A percentile compares a stretch with the other conserved stretches of the same genome.
phyloP scores from a whole-genome alignment of 2,888 invertebrate genomes.

The Bombyx huttoni region DNA sequence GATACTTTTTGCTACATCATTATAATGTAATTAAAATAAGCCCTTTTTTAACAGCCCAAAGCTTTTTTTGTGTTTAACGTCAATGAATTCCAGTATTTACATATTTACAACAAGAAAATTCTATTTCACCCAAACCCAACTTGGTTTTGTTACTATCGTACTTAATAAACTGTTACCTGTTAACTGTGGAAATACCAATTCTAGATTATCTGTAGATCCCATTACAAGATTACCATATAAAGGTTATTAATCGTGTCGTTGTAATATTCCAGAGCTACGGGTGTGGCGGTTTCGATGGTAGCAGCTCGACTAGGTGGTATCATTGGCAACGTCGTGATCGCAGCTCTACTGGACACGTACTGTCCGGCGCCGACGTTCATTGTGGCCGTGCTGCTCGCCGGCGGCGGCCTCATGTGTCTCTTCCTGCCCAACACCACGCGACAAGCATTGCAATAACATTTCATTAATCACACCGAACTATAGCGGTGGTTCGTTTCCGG shows the following conservation, averaged over 20 bases:
- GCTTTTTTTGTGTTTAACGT: too few relatives aligned
- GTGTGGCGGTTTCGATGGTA: conserved; percentile 92
- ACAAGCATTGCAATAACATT: conserved; percentile 74
- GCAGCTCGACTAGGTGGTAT: conserved; percentile 92
- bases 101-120: too few relatives aligned
- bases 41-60: too few relatives aligned
- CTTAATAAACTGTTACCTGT: too few relatives aligned
- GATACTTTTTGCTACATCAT: too few relatives aligned
- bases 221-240: not conserved
- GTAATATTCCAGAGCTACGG: conserved; percentile 79
- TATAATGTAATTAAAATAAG: too few relatives aligned
- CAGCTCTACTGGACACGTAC: conserved; percentile 86
- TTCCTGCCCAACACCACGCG: conserved; percentile 92
- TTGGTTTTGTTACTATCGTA: too few relatives aligned
- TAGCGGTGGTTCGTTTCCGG: not conserved
- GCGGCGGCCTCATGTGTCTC: conserved; percentile 90
- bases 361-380: conserved; percentile 95
- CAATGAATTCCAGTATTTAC: too few relatives aligned
- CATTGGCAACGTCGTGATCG: conserved; percentile 88
- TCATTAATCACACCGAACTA: not conserved
- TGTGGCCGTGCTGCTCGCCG: conserved; percentile 86
- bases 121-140: too few relatives aligned
- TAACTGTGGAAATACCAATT: too few relatives aligned
- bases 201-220: too few relatives aligned
- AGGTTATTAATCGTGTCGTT: not conserved